A percentile compares a stretch with the other conserved stretches of the same genome.
Evolutionary conservation across 1,140 invertebrate genomes (phyloP).

Genomic region (Zaprionus taronus): DNA sequence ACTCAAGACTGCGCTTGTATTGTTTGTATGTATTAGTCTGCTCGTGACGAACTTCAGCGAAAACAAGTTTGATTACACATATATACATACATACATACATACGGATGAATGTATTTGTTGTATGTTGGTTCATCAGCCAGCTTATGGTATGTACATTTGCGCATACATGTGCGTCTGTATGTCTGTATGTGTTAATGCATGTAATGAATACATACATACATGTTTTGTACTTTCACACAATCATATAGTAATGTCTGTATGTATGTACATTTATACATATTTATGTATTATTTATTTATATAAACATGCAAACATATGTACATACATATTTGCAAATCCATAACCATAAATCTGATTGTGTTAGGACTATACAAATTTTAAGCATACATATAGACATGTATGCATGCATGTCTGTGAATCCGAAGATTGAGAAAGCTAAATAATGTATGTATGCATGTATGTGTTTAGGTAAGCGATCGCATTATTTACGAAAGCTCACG

Average conservation of each 20-base stretch:
- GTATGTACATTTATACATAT: neutral
- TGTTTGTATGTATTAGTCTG: conserved; percentile 43
- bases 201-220: neutral
- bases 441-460: neutral
- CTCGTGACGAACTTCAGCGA: conserved; percentile 51
- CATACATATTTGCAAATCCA: neutral
- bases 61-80: conserved; percentile 69
- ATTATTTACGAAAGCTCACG: conserved; percentile 11
- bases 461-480: conserved; percentile 1
- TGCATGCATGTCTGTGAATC: neutral
- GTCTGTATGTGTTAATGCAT: neutral
- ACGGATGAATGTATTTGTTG: conserved; percentile 1
- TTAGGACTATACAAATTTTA: neutral
- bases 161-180: neutral
- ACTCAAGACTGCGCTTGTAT: conserved; percentile 43
- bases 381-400: neutral
- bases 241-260: neutral
- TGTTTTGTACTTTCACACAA: neutral
- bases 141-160: neutral
- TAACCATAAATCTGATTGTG: neutral
- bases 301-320: neutral
- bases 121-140: neutral
- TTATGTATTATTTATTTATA: neutral
- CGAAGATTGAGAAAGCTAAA: conserved; percentile 2
- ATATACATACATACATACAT: neutral